Evolutionary conservation across 2,113 vertebrate genomes (phyloP).

Genomic region (Caretta caretta): DNA sequence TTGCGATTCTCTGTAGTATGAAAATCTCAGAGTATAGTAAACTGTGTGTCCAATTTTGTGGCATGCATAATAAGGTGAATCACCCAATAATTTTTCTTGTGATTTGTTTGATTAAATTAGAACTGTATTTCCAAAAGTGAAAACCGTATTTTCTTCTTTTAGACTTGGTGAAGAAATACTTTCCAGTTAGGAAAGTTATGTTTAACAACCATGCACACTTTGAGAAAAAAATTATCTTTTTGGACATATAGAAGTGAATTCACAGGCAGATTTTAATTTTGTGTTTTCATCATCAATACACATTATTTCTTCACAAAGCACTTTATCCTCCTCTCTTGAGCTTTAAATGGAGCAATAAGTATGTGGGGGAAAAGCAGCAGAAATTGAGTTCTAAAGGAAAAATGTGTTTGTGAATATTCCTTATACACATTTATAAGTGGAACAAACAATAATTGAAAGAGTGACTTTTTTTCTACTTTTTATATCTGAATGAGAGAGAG

Average conservation of each 20-base stretch:
- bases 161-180: background rate
- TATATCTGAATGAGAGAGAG: background rate
- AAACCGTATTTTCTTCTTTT: background rate
- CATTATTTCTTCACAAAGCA: no score
- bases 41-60: background rate
- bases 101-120: background rate
- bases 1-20: background rate
- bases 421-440: background rate
- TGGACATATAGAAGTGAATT: background rate
- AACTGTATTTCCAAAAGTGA: background rate
- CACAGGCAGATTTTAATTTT: background rate
- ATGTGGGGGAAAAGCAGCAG: background rate
- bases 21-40: background rate
- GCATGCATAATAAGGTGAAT: background rate
- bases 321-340: no score
- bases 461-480: background rate
- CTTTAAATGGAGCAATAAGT: background rate
- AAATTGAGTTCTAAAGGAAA: background rate
- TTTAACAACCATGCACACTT: background rate
- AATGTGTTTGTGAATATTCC: background rate
- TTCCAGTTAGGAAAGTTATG: background rate
- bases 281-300: no score
- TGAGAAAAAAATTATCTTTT: background rate
- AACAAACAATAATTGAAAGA: background rate
- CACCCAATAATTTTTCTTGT: background rate